phyloP scores from a whole-genome alignment of 2,888 invertebrate species.

The Toxonevra muliebris region DNA sequence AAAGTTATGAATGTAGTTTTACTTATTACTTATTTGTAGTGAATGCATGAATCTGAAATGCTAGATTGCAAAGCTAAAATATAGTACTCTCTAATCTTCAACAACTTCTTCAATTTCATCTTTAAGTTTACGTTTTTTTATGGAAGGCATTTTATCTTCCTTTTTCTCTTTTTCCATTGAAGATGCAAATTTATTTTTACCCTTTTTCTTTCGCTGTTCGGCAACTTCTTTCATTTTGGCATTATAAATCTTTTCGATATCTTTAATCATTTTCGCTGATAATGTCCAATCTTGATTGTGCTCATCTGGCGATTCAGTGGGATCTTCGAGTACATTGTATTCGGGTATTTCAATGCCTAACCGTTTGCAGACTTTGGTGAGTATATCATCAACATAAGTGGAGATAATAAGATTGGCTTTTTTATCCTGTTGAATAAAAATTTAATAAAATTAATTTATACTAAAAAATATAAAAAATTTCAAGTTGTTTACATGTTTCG shows the following conservation, averaged over 20 bases:
- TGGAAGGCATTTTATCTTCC: slow-evolving; percentile 18
- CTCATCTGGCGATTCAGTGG: slow-evolving; percentile 66
- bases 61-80: too few species aligned
- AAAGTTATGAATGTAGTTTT: too few species aligned
- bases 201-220: slow-evolving; percentile 45
- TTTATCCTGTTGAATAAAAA: slow-evolving; percentile 73
- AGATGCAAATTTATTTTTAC: slow-evolving; percentile 34
- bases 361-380: slow-evolving; percentile 77
- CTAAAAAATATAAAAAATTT: background rate
- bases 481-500: slow-evolving; percentile 81
- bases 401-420: slow-evolving; percentile 90
- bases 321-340: slow-evolving; percentile 74
- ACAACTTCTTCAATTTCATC: slow-evolving; percentile 11
- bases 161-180: slow-evolving; percentile 31
- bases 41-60: too few species aligned
- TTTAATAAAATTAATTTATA: background rate
- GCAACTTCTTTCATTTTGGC: slow-evolving; percentile 49
- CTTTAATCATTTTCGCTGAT: slow-evolving; percentile 69
- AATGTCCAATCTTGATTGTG: slow-evolving; percentile 76
- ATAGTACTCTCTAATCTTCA: slow-evolving; percentile 10
- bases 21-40: too few species aligned
- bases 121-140: slow-evolving; percentile 38
- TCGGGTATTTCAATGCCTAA: slow-evolving; percentile 78
- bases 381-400: slow-evolving; percentile 86
- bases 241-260: slow-evolving; percentile 72